These are phyloP conservation scores for Malurus melanocephalus DNA, from an alignment of 2,113 vertebrate species.

Conservation along the genomic window DNA sequence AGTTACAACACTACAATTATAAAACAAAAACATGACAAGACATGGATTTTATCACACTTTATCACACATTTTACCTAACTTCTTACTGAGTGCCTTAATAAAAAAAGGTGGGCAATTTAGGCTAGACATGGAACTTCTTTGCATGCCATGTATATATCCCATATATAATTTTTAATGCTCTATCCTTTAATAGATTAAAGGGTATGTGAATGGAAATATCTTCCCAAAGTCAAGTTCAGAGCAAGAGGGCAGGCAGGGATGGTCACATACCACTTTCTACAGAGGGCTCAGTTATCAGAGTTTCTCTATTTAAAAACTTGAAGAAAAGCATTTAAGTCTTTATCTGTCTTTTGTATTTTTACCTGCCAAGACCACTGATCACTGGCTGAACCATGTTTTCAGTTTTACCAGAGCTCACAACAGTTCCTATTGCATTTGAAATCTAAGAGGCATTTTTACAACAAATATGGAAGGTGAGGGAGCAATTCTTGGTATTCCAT, in stretches of 20 bases:
- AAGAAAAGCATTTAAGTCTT: background rate
- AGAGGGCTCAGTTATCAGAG: background rate
- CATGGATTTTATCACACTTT: background rate
- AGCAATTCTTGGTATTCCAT: background rate
- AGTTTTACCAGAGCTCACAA: background rate
- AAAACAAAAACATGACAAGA: conserved; percentile 7
- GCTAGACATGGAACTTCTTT: background rate
- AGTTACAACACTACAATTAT: background rate
- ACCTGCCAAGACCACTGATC: background rate
- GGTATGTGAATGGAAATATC: background rate
- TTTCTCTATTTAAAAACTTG: background rate
- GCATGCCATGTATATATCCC: background rate
- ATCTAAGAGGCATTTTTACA: background rate
- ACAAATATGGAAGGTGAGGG: rapidly evolving
- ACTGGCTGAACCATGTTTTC: background rate
- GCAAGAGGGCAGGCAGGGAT: background rate
- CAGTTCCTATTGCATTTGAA: background rate
- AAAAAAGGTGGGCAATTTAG: background rate
- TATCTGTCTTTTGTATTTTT: background rate
- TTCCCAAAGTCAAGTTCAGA: background rate
- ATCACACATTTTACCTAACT: background rate
- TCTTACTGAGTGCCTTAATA: background rate
- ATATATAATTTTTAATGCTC: background rate
- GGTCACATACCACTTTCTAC: background rate
- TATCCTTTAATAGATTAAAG: background rate